Conservation (phyloP, 2,113 vertebrate species). For the Lichenostomus cassidix region DNA sequence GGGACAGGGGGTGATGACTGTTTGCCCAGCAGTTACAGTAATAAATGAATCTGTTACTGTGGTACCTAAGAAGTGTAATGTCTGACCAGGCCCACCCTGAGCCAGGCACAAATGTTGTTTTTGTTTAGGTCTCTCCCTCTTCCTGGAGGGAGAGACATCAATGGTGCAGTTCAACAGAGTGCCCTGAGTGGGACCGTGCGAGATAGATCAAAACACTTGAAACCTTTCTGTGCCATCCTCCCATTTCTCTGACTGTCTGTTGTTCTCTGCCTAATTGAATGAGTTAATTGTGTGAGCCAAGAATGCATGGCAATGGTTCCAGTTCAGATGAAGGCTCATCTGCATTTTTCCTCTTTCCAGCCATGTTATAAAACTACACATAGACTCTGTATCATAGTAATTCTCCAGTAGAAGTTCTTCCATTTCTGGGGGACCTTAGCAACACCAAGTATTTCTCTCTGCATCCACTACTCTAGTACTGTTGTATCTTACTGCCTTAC, state of each 20-base stretch:
- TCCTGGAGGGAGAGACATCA: neutral
- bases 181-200: neutral
- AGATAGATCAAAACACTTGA: neutral
- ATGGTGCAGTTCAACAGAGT: neutral
- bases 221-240: slow-evolving; percentile 33
- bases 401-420: neutral
- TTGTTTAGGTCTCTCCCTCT: neutral
- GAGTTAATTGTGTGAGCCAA: slow-evolving; percentile 9
- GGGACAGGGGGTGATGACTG: neutral
- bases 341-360: neutral
- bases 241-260: neutral
- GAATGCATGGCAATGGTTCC: neutral
- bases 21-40: neutral
- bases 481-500: neutral
- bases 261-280: slow-evolving; percentile 33
- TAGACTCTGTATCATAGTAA: neutral
- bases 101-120: neutral
- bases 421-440: neutral
- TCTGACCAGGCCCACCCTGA: neutral
- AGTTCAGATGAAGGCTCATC: neutral
- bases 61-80: neutral
- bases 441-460: neutral
- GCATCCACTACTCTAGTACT: neutral
- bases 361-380: neutral
- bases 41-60: neutral